A percentile compares a stretch with the other conserved stretches of the same genome.
Conservation (phyloP, 2,888 invertebrate genomes). For the Lithophane semibrunnea region DNA sequence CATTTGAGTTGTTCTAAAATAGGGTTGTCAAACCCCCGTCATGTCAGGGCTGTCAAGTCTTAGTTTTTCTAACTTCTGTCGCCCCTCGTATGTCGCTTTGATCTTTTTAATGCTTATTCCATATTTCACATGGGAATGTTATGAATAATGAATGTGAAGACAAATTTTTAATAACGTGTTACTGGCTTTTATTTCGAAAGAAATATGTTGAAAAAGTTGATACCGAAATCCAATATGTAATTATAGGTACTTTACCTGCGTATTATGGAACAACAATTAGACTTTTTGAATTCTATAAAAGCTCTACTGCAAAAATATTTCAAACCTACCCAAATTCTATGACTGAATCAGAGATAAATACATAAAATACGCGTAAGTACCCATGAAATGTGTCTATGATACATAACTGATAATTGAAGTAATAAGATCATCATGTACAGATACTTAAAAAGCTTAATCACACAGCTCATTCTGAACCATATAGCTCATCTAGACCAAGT, state of each 20-base stretch:
- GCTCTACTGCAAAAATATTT: too few relatives aligned
- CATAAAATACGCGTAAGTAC: not conserved
- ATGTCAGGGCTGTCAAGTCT: conserved; percentile 66
- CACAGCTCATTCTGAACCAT: conserved; percentile 6
- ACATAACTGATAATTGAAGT: not conserved
- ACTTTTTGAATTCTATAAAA: not conserved
- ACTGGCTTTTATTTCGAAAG: conserved; percentile 27
- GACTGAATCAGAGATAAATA: too few relatives aligned
- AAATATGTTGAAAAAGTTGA: not conserved
- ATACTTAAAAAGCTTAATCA: conserved; percentile 19
- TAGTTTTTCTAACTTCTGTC: conserved; percentile 71
- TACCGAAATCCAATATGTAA: not conserved
- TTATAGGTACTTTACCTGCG: not conserved
- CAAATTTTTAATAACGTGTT: conserved; percentile 60
- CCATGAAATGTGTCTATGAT: too few relatives aligned
- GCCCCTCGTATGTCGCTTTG: conserved; percentile 70
- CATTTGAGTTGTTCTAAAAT: conserved; percentile 71
- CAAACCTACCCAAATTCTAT: not conserved
- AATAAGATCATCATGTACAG: not conserved
- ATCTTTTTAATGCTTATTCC: conserved; percentile 72
- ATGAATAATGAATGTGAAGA: conserved; percentile 61
- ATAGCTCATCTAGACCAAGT: conserved; percentile 64
- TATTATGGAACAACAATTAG: not conserved
- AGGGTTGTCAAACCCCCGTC: conserved; percentile 77
- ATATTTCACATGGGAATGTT: conserved; percentile 72